These are phyloP conservation scores for Vireo griseus DNA, from an alignment of 2,797 vertebrate genomes.

Conservation along the genomic window DNA sequence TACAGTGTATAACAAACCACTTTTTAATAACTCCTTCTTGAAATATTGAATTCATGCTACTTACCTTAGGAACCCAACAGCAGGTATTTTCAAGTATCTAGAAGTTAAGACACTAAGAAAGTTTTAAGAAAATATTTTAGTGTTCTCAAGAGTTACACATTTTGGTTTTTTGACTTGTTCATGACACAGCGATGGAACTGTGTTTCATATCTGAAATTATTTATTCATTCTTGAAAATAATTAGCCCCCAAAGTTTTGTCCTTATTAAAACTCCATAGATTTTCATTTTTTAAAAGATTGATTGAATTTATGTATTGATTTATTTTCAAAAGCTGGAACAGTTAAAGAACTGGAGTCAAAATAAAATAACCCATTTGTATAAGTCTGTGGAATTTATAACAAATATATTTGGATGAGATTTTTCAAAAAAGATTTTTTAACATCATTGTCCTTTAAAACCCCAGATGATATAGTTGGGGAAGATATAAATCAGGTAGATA, in stretches of 20 bases:
- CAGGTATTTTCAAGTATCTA: background rate
- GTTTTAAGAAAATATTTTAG: background rate
- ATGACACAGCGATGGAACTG: background rate
- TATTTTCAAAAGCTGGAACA: background rate
- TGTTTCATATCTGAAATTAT: background rate
- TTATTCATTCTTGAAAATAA: background rate
- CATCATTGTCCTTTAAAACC: background rate
- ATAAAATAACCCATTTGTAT: background rate
- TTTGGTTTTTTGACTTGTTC: background rate
- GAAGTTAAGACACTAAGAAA: background rate
- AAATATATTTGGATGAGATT: background rate
- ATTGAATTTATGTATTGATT: background rate
- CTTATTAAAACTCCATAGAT: background rate
- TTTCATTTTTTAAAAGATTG: background rate
- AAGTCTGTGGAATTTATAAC: background rate
- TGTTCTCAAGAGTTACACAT: background rate
- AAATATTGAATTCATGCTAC: background rate
- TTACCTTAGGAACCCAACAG: background rate
- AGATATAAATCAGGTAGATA: background rate
- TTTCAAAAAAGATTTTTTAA: background rate
- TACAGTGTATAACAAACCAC: background rate
- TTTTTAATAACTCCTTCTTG: background rate
- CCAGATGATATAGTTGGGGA: background rate
- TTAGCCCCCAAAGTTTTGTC: background rate
- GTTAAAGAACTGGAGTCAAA: background rate